Base-by-base conservation (phyloP, 2,888 invertebrate genomes). In the Amphiduros pacificus region DNA sequence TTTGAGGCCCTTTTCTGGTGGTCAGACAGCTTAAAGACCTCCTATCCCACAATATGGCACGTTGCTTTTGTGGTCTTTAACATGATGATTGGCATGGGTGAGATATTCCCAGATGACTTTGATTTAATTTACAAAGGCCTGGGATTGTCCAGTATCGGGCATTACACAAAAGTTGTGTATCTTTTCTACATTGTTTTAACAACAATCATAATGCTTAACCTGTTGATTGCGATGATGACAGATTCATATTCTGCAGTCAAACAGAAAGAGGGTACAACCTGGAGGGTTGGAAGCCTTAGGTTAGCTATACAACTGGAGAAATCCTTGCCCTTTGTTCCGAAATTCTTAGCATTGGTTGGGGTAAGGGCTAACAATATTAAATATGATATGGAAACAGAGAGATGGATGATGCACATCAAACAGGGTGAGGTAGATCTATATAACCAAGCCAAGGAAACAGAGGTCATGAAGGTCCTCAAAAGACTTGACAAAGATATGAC, bases 61-160 rank as follows among this genome's bases (percentile, higher is more conserved):
- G 76, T 80, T 0, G 62, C 78, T 9, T 81, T 78, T 62, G 62
- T 74, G 22, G 68, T 74, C 4, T 80, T 80, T 61, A 79, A 79
- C 64, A 64, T 79, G 61, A 77, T 80, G 79, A 67, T 81, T 1
- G 81, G 81, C 2, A 78, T 77, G 74, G 76, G 64, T 0, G 74
- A 76, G 52, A 56, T 76, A 2, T 74, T 77, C 55, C 73, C 73
- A 17, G 74, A 69, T 29, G 53, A 59, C 14, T 73, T 77, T 51
- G 73, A 73, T 50, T 50, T 62, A 0, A 65, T 63, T 32, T 71
- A 78, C 64, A 17, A 29, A 0, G 52, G 54, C 3, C 73, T 60
- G 3, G 74, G 74, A 3, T 65, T 75, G 24, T 60, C 53, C 2
- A 60, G 68, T 1, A 52, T 44, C n/a, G 27, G 29, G 11, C 9